A percentile compares a stretch with the other conserved stretches of the same genome.
Evolutionary conservation across 2,797 vertebrate genomes (phyloP).

Genomic region (Sciurus vulgaris): DNA sequence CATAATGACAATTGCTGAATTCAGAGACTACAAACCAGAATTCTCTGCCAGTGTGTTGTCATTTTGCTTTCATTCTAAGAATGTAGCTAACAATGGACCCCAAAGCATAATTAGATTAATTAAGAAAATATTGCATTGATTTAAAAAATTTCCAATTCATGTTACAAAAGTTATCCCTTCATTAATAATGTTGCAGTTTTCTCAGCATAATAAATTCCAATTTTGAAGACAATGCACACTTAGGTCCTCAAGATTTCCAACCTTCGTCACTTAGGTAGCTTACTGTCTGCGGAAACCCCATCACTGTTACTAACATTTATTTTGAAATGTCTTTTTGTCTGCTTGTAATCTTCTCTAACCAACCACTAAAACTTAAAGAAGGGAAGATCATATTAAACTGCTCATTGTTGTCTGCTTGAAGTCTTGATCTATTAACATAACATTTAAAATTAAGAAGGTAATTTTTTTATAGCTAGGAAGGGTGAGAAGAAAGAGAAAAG

Average conservation of each 20-base stretch:
- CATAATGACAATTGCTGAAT: not conserved
- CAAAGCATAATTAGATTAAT: not conserved
- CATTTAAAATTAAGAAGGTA: constrained; percentile 60
- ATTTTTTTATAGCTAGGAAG: constrained; percentile 23
- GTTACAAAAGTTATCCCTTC: not conserved
- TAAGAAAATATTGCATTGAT: not conserved
- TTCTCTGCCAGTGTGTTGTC: not conserved
- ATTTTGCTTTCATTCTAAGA: constrained; percentile 41
- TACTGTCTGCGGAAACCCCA: constrained; percentile 23
- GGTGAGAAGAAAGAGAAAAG: not conserved
- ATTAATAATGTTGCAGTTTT: not conserved
- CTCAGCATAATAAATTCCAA: not conserved
- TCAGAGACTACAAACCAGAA: not conserved
- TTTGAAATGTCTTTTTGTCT: constrained; percentile 65
- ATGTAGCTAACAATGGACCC: not conserved
- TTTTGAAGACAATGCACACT: not conserved
- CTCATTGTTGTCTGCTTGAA: constrained; percentile 63
- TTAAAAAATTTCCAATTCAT: constrained; percentile 29
- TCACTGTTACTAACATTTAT: constrained; percentile 53
- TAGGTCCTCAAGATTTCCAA: not conserved
- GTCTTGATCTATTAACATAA: constrained; percentile 57
- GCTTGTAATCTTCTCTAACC: not conserved
- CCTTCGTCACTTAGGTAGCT: not conserved
- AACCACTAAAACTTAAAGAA: constrained; percentile 59
- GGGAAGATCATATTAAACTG: constrained; percentile 67